A percentile compares a stretch with the other conserved stretches of the same genome.
phyloP scores from a whole-genome alignment of 2,888 invertebrate genomes.

The Anthrax anthrax region DNA sequence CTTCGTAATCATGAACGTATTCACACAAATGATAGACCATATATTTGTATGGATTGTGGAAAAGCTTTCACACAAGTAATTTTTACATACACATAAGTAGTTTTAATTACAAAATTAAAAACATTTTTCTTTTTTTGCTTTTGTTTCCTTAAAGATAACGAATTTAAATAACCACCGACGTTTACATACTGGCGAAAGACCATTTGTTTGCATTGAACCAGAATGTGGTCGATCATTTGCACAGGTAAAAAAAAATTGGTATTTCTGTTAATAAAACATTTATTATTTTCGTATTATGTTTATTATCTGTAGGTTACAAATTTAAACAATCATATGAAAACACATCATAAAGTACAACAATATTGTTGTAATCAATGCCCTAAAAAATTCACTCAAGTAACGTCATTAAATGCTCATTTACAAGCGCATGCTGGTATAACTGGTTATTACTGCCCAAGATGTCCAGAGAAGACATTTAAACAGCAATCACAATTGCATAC shows the following conservation, averaged over 20 bases:
- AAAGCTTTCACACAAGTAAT: slow-evolving; percentile 33
- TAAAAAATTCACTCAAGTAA: slow-evolving; percentile 35
- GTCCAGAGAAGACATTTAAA: slow-evolving; percentile 35
- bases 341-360: slow-evolving; percentile 35
- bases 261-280: too few relatives aligned
- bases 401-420: slow-evolving; percentile 34
- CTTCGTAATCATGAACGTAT: slow-evolving; percentile 34
- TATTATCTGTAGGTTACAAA: slow-evolving; percentile 27
- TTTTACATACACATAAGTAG: not conserved
- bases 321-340: slow-evolving; percentile 36
- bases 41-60: slow-evolving; percentile 33
- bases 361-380: slow-evolving; percentile 35
- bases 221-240: slow-evolving; percentile 35
- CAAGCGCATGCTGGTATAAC: slow-evolving; percentile 34
- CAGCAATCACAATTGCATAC: slow-evolving; percentile 33
- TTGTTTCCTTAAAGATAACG: slow-evolving; percentile 23
- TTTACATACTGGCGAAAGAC: slow-evolving; percentile 33
- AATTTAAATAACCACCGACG: slow-evolving; percentile 35
- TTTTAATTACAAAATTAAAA: not conserved
- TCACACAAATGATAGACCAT: slow-evolving; percentile 35
- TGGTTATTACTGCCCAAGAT: slow-evolving; percentile 33
- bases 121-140: not conserved
- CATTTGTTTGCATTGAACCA: slow-evolving; percentile 34
- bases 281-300: not conserved
- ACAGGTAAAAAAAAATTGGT: slow-evolving; percentile 20